Conservation (phyloP, 2,113 vertebrate species). For the Macquaria australasica region DNA sequence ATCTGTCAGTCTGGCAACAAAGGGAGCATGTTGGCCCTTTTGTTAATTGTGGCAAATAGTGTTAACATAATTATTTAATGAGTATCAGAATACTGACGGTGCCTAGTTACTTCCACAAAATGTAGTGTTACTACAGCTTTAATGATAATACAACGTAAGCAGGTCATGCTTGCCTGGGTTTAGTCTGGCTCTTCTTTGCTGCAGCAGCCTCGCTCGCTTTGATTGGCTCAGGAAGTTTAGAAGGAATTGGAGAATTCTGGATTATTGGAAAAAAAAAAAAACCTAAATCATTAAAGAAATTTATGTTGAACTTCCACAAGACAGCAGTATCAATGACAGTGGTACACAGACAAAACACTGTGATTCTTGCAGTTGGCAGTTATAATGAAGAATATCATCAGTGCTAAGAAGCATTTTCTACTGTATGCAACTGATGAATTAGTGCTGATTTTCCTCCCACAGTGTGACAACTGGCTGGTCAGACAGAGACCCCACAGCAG, state of each 20-base stretch:
- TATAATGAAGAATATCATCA: not conserved
- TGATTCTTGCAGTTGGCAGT: not conserved
- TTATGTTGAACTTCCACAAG: not conserved
- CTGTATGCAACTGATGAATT: slow-evolving; percentile 6
- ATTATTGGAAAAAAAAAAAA: slow-evolving; percentile 46
- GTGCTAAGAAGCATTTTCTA: slow-evolving; percentile 9
- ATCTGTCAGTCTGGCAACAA: slow-evolving; percentile 90
- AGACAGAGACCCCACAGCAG: slow-evolving; percentile 12
- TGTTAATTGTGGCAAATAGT: slow-evolving; percentile 55
- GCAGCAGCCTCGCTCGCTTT: slow-evolving; percentile 98
- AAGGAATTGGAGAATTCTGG: slow-evolving; percentile 93
- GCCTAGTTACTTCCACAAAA: slow-evolving; percentile 50
- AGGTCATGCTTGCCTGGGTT: slow-evolving; percentile 89
- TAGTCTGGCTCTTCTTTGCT: slow-evolving; percentile 94
- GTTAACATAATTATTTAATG: slow-evolving; percentile 54
- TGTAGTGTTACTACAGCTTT: slow-evolving; percentile 35
- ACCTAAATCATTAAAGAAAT: not conserved
- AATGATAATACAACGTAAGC: slow-evolving; percentile 32
- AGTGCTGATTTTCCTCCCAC: slow-evolving; percentile 26
- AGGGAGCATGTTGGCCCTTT: slow-evolving; percentile 32
- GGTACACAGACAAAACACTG: not conserved
- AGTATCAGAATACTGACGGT: slow-evolving; percentile 35
- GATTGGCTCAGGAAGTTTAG: slow-evolving; percentile 96
- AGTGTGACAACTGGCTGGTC: slow-evolving; percentile 20
- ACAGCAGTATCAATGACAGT: not conserved